Base-by-base conservation (phyloP, 2,888 invertebrate species). In the Amphipyra tragopoginis region DNA sequence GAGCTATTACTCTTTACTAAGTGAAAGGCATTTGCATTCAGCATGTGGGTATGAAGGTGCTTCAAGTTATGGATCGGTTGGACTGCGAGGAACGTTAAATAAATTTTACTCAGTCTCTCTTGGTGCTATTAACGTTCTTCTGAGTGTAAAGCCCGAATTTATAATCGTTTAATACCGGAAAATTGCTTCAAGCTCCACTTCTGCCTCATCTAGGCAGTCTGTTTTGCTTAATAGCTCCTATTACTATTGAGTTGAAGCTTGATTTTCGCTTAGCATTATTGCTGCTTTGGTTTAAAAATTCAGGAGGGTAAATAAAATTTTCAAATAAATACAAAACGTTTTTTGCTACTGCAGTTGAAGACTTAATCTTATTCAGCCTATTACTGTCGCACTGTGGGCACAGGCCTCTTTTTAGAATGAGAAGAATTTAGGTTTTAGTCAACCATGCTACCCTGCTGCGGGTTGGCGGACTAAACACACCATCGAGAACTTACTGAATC, bases 1-100 rank as follows among this genome's bases (percentile, higher is more conserved):
- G 55, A 72, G 82, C 87, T 86, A 90, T 90, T 90, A 90, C 87
- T 89, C 87, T 84, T 71, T 81, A 84, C 85, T 87, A 89, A 89
- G 90, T 88, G 86, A 86, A 87, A 83, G 86, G 79, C 74, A 88
- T 89, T 88, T 88, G 86, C 87, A 88, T 89, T 80, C 83, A 79
- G 76, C 77, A 77, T 79, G 74, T 75, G 76, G 63, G 62, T 53
- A 64, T 61, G 66, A 71, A 72, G 65, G 62, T 78, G 48, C 49
- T 65, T 21, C 36, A 47, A 51, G 77, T 71, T 74, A 79, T 75
- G 54, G 69, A 72, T 68, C 38, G 57, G 33, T 45, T 4, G 43
- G 52, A 68, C 66, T 52, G 55, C 54, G 45, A 13, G 44, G 51
- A 69, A 65, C 52, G 63, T 72, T 67, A 65, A 65, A 78, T 79